phyloP scores from a whole-genome alignment of 2,113 vertebrate genomes.

The Sebastes schlegelii region DNA sequence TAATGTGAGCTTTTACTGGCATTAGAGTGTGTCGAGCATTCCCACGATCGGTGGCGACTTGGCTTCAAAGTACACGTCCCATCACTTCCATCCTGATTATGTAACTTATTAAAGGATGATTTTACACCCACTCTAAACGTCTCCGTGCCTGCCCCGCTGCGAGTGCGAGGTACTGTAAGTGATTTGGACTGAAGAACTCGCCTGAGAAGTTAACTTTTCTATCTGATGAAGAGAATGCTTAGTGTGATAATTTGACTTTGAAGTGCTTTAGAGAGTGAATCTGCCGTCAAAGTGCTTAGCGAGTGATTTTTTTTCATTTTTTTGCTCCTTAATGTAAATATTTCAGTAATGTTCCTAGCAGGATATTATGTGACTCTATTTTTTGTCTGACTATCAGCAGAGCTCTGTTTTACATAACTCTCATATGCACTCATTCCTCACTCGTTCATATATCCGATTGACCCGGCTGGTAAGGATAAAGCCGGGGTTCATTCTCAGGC shows the following conservation, averaged over 20 bases:
- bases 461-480: slow-evolving; percentile 12
- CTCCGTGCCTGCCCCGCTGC: slow-evolving; percentile 7
- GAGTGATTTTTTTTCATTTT: slow-evolving; percentile 38
- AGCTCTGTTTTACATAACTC: slow-evolving; percentile 28
- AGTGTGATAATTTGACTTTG: slow-evolving; percentile 61
- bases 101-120: slow-evolving; percentile 56
- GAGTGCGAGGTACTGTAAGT: slow-evolving; percentile 10
- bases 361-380: slow-evolving; percentile 33
- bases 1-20: slow-evolving; percentile 52
- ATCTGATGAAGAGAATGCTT: slow-evolving; percentile 71
- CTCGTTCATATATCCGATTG: slow-evolving; percentile 23
- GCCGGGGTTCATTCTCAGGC: slow-evolving; percentile 9
- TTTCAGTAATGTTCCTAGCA: slow-evolving; percentile 61
- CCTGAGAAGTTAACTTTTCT: slow-evolving; percentile 63
- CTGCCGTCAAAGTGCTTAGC: slow-evolving; percentile 65
- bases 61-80: slow-evolving; percentile 47
- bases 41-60: slow-evolving; percentile 34
- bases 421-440: slow-evolving; percentile 3
- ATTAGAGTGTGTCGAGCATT: slow-evolving; percentile 24
- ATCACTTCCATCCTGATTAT: slow-evolving; percentile 52
- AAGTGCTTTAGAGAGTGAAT: slow-evolving; percentile 60
- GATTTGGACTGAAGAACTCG: slow-evolving; percentile 34
- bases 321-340: slow-evolving; percentile 58
- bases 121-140: slow-evolving; percentile 20
- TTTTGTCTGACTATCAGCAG: slow-evolving; percentile 33